A percentile compares a stretch with the other conserved stretches of the same genome.
These are phyloP conservation scores for Caenorhabditis uteleia DNA, from an alignment of 2,888 invertebrate genomes.

Conservation along the genomic window DNA sequence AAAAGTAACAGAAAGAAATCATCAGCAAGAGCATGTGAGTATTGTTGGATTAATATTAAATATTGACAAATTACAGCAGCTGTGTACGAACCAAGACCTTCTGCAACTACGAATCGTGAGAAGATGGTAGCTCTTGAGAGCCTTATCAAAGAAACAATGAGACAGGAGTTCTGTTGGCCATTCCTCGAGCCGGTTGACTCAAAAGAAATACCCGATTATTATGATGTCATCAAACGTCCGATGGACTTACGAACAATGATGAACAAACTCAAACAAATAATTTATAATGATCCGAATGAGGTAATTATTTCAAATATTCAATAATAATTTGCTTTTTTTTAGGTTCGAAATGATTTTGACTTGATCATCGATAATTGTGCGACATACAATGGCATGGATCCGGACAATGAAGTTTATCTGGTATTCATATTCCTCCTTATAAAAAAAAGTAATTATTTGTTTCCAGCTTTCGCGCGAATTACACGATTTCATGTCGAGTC, in stretches of 20 bases:
- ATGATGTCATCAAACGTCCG: conserved; percentile 91
- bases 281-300: conserved; percentile 45
- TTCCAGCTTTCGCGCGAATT: conserved; percentile 13
- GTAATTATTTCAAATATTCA: conserved; percentile 3
- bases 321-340: not conserved
- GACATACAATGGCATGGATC: conserved; percentile 88
- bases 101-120: conserved; percentile 19
- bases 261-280: conserved; percentile 51
- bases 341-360: conserved; percentile 52
- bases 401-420: conserved; percentile 81
- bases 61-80: too few species aligned
- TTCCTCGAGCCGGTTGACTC: conserved; percentile 55
- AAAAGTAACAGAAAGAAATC: not conserved
- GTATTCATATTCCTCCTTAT: not conserved
- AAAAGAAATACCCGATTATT: conserved; percentile 74
- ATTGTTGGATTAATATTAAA: too few species aligned
- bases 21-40: too few species aligned
- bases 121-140: conserved; percentile 42
- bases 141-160: conserved; percentile 51
- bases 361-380: conserved; percentile 96
- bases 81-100: too few species aligned
- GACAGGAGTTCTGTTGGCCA: conserved; percentile 52
- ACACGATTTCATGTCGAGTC: conserved; percentile 4
- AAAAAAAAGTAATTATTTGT: not conserved
- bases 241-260: conserved; percentile 91